A percentile compares a stretch with the other conserved stretches of the same genome.
These are phyloP conservation scores for Platynereis dumerilii DNA, from an alignment of 2,888 invertebrate species.

Conservation along the genomic window DNA sequence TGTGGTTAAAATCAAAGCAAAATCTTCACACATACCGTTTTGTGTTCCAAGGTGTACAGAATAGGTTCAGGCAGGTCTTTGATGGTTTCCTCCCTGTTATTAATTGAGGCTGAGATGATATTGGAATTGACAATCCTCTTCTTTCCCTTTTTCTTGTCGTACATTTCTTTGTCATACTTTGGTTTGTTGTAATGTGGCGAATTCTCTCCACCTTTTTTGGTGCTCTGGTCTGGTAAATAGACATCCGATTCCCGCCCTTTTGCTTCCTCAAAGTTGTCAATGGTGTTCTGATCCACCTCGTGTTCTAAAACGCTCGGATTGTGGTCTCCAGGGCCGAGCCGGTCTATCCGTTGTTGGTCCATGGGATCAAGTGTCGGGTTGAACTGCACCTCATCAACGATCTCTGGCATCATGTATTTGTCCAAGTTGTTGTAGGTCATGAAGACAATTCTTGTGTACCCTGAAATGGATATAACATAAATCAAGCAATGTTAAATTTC, in stretches of 20 bases:
- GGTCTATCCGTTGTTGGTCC: not conserved
- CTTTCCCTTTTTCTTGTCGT: constrained; percentile 2
- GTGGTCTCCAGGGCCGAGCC: not conserved
- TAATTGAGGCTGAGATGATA: constrained; percentile 55
- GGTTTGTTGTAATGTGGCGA: not conserved
- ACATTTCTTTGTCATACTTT: not conserved
- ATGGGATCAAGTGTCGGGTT: not conserved
- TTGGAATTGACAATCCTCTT: constrained; percentile 45
- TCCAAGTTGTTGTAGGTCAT: constrained; percentile 51
- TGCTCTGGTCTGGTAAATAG: not conserved
- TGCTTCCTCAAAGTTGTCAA: not conserved
- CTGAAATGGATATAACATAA: constrained; percentile 41
- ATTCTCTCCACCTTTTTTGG: not conserved
- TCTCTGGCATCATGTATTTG: constrained; percentile 42
- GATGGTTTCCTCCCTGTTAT: constrained; percentile 29
- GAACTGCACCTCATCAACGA: not conserved
- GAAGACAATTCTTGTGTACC: constrained; percentile 50
- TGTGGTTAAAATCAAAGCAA: too few relatives aligned
- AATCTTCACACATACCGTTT: constrained; percentile 32
- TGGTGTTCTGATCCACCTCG: not conserved
- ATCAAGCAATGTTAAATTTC: too few relatives aligned
- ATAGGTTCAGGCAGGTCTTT: constrained; percentile 71
- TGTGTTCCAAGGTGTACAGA: constrained; percentile 80
- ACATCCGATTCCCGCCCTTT: not conserved
- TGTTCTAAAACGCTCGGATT: not conserved